These are phyloP conservation scores for Drosophila sp. DNA, from an alignment of 1,140 invertebrate genomes.

Conservation along the genomic window DNA sequence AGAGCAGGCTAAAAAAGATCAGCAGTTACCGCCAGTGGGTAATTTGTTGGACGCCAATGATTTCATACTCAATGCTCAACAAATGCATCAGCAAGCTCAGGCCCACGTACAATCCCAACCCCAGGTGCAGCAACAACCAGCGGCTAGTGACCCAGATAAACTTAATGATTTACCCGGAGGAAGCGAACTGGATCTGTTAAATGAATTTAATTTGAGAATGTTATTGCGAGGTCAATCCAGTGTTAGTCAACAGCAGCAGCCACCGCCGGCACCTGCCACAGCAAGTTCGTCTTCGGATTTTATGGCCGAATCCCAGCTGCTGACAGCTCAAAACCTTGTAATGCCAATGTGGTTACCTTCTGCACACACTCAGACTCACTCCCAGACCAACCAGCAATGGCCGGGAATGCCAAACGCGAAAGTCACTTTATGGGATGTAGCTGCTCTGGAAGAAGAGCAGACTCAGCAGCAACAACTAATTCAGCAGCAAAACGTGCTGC, in stretches of 20 bases:
- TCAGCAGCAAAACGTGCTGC: slow-evolving; percentile 70
- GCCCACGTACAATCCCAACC: slow-evolving; percentile 51
- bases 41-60: slow-evolving; percentile 77
- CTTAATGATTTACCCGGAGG: slow-evolving; percentile 29
- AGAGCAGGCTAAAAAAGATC: slow-evolving; percentile 65
- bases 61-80: slow-evolving; percentile 69
- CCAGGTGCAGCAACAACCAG: not conserved
- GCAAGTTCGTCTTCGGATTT: slow-evolving; percentile 38
- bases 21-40: slow-evolving; percentile 41
- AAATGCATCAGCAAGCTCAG: slow-evolving; percentile 83
- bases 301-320: slow-evolving; percentile 49
- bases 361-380: slow-evolving; percentile 31
- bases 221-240: slow-evolving; percentile 48
- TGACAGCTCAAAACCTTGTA: slow-evolving; percentile 77
- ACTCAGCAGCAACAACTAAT: slow-evolving; percentile 83
- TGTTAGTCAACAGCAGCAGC: slow-evolving; percentile 29
- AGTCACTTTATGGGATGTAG: slow-evolving; percentile 61
- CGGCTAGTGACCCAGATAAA: slow-evolving; percentile 32
- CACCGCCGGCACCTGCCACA: slow-evolving; percentile 17
- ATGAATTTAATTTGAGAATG: slow-evolving; percentile 77
- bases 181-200: slow-evolving; percentile 62
- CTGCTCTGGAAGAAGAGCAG: slow-evolving; percentile 63
- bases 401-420: slow-evolving; percentile 41
- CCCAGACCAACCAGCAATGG: slow-evolving; percentile 31
- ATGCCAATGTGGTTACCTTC: slow-evolving; percentile 82